Conservation (phyloP, 1,140 invertebrate species). For the Tyrophagus putrescentiae region DNA sequence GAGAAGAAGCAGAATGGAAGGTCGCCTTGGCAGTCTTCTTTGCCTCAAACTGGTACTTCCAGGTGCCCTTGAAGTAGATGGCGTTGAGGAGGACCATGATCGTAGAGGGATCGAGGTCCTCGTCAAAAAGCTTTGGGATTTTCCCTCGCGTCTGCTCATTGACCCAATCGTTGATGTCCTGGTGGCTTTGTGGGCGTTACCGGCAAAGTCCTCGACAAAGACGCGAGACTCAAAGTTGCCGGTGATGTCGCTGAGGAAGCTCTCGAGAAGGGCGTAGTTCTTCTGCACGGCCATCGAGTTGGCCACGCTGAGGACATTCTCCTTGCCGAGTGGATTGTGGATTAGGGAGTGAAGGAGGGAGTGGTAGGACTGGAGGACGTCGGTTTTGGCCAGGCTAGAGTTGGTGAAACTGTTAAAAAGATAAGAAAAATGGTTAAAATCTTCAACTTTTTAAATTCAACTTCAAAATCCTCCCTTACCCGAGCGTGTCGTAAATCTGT, state of each 20-base stretch:
- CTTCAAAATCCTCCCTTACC: not conserved
- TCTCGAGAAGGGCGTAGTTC: not conserved
- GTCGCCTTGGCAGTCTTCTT: not conserved
- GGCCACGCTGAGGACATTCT: not conserved
- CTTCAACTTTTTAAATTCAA: not conserved
- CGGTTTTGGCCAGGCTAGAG: not conserved
- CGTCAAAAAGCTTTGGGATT: slow-evolving; percentile 42
- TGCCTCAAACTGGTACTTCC: slow-evolving; percentile 51
- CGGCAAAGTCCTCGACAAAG: not conserved
- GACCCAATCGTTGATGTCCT: slow-evolving; percentile 53
- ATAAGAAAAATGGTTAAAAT: too few species aligned
- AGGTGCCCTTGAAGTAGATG: slow-evolving; percentile 59
- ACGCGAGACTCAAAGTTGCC: not conserved
- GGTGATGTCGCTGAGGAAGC: not conserved
- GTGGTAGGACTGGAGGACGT: not conserved
- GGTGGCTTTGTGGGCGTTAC: slow-evolving; percentile 34
- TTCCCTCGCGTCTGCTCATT: slow-evolving; percentile 48
- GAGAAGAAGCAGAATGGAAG: not conserved
- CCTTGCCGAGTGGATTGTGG: not conserved
- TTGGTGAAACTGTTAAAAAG: not conserved
- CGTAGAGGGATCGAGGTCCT: not conserved
- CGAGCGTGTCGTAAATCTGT: slow-evolving; percentile 9
- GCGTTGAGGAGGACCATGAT: slow-evolving; percentile 57
- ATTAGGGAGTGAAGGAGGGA: not conserved
- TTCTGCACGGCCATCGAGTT: slow-evolving; percentile 1